Evolutionary conservation across 1,140 invertebrate species (phyloP), one percentile per base, ranked within the genome.

Genomic region (Phortica variegata): DNA sequence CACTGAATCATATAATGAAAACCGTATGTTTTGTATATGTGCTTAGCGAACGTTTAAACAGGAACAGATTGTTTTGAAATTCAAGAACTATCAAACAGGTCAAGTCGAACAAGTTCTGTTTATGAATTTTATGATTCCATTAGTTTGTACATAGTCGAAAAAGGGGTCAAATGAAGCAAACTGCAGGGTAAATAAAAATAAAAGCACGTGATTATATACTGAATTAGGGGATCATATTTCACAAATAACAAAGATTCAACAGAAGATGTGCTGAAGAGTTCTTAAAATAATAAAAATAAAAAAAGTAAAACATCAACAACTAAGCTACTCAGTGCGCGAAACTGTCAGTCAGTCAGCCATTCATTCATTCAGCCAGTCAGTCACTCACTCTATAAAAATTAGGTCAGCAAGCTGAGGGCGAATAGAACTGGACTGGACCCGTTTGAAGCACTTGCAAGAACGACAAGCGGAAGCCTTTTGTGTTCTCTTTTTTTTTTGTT

Each of bases 21-120:
- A n/a, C n/a, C n/a, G n/a, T n/a, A n/a, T n/a, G n/a, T n/a, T n/a
- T 29, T 29, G 26, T 7, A 29, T 12, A 29, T 7, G 6, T 29
- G 26, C 26, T 29, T 29, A 12, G 26, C 26, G 34, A 38, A 44
- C 16, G 23, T 49, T 33, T 42, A 44, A n/a, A n/a, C n/a, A n/a
- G n/a, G n/a, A n/a, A n/a, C n/a, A n/a, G n/a, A 49, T 54, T 62
- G 49, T 68, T 68, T 62, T 68, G 63, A 62, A 66, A 66, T 54
- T 32, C 7, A 60, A 68, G 63, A 57, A 58, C 60, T 47, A 17
- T 60, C 58, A 50, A 45, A 56, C 62, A 68, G 63, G 60, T 68
- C 63, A 55, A 32, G 43, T 47, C 20, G 34, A 43, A 36, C 49
- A 26, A 19, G 48, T 49, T 46, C 52, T 47, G 54, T 47, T 60